Evolutionary conservation across 2,113 vertebrate genomes (phyloP), one percentile per base, ranked within the genome.

Genomic region (Eulemur macaco): DNA sequence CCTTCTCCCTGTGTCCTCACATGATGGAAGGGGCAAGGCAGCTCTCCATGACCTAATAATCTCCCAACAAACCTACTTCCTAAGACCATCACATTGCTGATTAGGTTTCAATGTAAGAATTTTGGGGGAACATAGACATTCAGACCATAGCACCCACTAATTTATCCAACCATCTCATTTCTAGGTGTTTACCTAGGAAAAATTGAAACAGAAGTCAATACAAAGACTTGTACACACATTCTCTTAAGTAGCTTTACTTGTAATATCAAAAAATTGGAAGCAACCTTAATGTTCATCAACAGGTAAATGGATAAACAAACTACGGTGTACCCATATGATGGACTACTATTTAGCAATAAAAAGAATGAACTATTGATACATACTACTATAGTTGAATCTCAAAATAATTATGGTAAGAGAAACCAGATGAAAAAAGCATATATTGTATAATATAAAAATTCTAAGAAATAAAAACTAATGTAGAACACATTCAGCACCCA

Each of bases 401-500:
- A 85, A 95, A 78, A 58, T 84, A 74, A 50, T 78, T 91, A 69
- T 47, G 60, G 25, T 50, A 20, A 94, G 58, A 84, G 50, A 96
- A 86, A 27, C 14, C 18, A 54, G 29, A 93, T 77, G 4, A 34
- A 37, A 69, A 90, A 66, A 90, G 6, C 6, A 85, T 63, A 69
- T 3, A 18, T 0, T 76, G 23, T 39, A 77, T 63, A 83, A 39
- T 14, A 63, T 39, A 92, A 93, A 78, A 78, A 76, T 56, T 56
- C 10, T 81, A 88, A 88, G 64, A 60, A 94, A 89, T 58, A n/a
- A 91, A 88, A 93, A 23, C 31, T 15, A 90, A 64, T 37, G 13
- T 21, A 76, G 14, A 81, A 10, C 1, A 76, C 5, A 77, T 23
- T 73, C 60, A 86, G 66, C 18, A 56, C 27, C 23, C 34, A 96